These are phyloP conservation scores for Anguilla obscura DNA, from an alignment of 2,797 vertebrate species.

Conservation along the genomic window DNA sequence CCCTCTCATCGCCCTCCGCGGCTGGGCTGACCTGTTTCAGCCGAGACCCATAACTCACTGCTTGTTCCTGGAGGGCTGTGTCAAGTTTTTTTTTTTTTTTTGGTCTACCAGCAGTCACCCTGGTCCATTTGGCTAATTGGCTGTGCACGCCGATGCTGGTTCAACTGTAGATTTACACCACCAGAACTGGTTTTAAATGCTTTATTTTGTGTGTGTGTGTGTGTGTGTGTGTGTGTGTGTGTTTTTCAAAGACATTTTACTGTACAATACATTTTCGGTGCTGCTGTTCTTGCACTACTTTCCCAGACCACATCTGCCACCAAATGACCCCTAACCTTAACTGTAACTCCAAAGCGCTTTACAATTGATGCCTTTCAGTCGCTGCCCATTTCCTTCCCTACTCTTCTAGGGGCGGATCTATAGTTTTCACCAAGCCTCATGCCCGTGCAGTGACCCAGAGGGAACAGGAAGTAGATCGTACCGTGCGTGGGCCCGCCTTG, in stretches of 20 bases:
- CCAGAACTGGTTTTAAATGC: too few species aligned
- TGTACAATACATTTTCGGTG: too few species aligned
- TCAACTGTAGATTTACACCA: neutral
- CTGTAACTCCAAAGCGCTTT: too few species aligned
- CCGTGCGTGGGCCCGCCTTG: neutral
- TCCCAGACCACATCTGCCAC: too few species aligned
- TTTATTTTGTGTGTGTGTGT: too few species aligned
- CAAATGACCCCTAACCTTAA: too few species aligned
- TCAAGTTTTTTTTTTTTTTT: neutral
- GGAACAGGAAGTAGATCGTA: neutral
- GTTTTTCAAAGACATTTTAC: too few species aligned
- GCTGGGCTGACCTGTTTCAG: constrained; percentile 41
- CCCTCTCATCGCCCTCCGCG: neutral
- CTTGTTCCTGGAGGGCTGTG: neutral
- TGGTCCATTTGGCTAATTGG: neutral
- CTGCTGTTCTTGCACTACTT: too few species aligned
- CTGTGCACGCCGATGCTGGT: neutral
- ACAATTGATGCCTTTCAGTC: neutral
- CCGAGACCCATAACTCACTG: constrained; percentile 34
- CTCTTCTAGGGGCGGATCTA: neutral
- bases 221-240: too few species aligned
- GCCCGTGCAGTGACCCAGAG: constrained; percentile 5
- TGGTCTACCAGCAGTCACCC: neutral
- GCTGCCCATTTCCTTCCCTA: neutral
- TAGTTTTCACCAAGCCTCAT: neutral